Evolutionary conservation across 2,113 vertebrate genomes (phyloP).

Genomic region (Chloropsis cyanopogon): DNA sequence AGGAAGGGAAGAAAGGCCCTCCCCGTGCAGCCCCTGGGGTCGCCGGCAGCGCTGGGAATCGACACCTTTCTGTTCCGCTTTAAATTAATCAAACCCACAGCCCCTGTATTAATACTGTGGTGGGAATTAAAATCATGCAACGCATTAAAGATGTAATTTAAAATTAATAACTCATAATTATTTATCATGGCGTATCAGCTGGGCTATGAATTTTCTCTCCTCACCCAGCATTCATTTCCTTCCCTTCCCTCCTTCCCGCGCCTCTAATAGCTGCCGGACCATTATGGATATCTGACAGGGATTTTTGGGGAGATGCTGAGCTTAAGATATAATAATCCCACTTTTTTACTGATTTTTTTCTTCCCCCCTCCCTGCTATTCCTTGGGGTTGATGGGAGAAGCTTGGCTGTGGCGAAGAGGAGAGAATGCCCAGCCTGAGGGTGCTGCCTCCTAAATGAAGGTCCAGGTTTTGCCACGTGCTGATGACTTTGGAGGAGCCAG

Average conservation of each 20-base stretch:
- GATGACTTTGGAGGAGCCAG: neutral
- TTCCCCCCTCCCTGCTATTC: neutral
- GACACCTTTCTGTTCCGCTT: slow-evolving; percentile 77
- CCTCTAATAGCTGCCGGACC: slow-evolving; percentile 71
- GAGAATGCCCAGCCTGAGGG: neutral
- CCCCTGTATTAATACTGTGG: slow-evolving; percentile 78
- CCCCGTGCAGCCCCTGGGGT: slow-evolving; percentile 47
- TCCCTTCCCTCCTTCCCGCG: slow-evolving; percentile 24
- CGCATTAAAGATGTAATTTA: slow-evolving; percentile 86
- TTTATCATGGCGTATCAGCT: slow-evolving; percentile 82
- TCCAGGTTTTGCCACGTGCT: neutral
- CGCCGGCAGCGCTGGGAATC: slow-evolving; percentile 59
- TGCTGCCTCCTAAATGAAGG: neutral
- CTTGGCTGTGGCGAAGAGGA: neutral
- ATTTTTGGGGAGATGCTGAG: slow-evolving; percentile 51
- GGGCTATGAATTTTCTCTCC: slow-evolving; percentile 80
- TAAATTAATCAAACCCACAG: slow-evolving; percentile 80
- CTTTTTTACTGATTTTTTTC: neutral
- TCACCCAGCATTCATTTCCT: slow-evolving; percentile 57
- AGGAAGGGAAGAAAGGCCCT: neutral
- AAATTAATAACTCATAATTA: slow-evolving; percentile 89
- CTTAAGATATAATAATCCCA: slow-evolving; percentile 30
- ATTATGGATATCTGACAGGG: slow-evolving; percentile 15
- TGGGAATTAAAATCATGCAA: slow-evolving; percentile 85
- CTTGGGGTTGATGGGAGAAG: neutral